Evolutionary conservation across 2,113 vertebrate species (phyloP).

Genomic region (Hoplias malabaricus): DNA sequence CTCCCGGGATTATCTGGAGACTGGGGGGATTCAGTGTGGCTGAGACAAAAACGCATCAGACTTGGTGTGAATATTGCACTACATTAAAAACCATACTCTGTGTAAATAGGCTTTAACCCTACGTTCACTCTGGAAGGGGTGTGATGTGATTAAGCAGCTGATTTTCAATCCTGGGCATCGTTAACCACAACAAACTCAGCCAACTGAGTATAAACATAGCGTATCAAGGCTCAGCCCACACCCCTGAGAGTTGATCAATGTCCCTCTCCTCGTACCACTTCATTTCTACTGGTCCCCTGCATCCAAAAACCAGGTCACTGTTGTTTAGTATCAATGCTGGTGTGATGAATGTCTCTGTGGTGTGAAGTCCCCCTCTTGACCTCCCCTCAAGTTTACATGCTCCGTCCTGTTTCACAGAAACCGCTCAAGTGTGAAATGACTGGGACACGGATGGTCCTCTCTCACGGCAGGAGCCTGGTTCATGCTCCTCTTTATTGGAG

Average conservation of each 20-base stretch:
- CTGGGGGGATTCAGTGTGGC: no score
- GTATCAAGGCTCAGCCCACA: no score
- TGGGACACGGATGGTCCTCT: not conserved
- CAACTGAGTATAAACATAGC: no score
- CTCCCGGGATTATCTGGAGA: no score
- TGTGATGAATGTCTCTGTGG: not conserved
- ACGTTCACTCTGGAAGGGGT: no score
- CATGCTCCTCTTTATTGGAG: not conserved
- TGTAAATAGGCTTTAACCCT: no score
- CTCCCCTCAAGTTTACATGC: not conserved
- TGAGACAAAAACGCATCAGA: no score
- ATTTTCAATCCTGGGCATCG: no score
- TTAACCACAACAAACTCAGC: no score
- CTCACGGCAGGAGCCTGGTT: not conserved
- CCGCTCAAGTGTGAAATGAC: slow-evolving; percentile 11
- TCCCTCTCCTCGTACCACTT: not conserved
- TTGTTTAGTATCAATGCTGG: not conserved
- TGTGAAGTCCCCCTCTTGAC: not conserved
- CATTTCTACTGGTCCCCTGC: not conserved
- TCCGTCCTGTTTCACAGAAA: not conserved
- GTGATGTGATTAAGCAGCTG: no score
- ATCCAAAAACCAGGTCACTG: not conserved
- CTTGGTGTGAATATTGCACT: no score
- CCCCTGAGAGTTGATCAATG: not conserved
- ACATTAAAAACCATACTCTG: no score